Evolutionary conservation across 2,113 vertebrate species (phyloP).

Genomic region (Microtus richardsoni): DNA sequence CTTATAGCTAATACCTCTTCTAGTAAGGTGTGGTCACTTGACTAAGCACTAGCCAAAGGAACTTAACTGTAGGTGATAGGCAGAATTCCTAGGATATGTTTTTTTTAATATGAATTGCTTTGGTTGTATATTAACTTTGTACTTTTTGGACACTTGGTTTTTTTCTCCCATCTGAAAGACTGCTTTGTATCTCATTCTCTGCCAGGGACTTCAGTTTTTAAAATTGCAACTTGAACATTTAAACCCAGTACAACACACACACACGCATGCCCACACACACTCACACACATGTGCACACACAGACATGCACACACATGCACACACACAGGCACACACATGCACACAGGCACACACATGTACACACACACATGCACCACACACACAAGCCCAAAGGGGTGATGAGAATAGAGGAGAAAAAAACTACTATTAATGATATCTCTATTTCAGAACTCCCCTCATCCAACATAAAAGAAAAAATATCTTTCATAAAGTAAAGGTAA

Average conservation of each 20-base stretch:
- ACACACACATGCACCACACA: not conserved
- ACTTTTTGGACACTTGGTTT: no score
- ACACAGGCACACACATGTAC: not conserved
- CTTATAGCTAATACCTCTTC: not conserved
- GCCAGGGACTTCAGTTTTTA: no score
- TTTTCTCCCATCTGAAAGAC: no score
- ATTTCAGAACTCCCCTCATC: not conserved
- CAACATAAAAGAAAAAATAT: not conserved
- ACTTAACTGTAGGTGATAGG: not conserved
- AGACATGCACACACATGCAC: no score
- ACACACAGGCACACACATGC: no score
- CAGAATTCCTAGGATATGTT: not conserved
- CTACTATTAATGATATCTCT: not conserved
- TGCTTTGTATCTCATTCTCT: no score
- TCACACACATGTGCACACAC: no score
- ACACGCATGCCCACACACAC: no score
- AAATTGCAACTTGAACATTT: no score
- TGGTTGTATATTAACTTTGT: no score
- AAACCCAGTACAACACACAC: no score
- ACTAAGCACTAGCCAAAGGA: not conserved
- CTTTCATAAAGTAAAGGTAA: not conserved
- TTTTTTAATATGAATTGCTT: no score
- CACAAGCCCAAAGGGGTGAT: not conserved
- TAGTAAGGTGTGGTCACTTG: not conserved
- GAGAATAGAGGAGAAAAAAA: not conserved